These are phyloP conservation scores for Zosterops lateralis DNA, from an alignment of 2,113 vertebrate genomes.

Conservation along the genomic window DNA sequence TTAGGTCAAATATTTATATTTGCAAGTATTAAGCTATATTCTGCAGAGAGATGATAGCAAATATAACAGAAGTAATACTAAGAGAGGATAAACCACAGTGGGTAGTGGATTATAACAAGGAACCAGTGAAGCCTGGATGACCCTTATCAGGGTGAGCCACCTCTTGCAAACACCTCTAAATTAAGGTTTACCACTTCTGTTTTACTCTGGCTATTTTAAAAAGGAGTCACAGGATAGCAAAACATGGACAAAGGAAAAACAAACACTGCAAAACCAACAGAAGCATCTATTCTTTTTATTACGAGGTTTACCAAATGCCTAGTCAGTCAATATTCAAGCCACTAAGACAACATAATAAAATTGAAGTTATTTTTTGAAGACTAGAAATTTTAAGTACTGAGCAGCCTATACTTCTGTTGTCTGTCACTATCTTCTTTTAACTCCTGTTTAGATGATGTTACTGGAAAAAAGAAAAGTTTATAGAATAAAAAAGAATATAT, in stretches of 20 bases:
- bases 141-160: background rate
- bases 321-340: background rate
- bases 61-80: background rate
- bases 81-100: background rate
- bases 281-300: background rate
- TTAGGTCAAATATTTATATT: background rate
- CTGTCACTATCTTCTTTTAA: background rate
- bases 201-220: background rate
- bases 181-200: background rate
- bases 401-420: background rate
- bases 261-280: background rate
- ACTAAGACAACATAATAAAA: background rate
- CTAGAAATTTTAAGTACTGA: background rate
- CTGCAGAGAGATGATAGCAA: constrained; percentile 1
- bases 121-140: background rate
- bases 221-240: background rate
- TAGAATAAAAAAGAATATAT: too few species aligned
- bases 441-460: background rate
- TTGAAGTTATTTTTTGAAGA: background rate
- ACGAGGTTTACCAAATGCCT: background rate
- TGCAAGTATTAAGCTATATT: constrained; percentile 12
- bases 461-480: background rate
- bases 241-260: background rate
- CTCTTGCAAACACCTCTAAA: background rate
- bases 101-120: background rate